These are phyloP conservation scores for Oxystoma pomonae DNA, from an alignment of 2,888 invertebrate genomes.

Conservation along the genomic window DNA sequence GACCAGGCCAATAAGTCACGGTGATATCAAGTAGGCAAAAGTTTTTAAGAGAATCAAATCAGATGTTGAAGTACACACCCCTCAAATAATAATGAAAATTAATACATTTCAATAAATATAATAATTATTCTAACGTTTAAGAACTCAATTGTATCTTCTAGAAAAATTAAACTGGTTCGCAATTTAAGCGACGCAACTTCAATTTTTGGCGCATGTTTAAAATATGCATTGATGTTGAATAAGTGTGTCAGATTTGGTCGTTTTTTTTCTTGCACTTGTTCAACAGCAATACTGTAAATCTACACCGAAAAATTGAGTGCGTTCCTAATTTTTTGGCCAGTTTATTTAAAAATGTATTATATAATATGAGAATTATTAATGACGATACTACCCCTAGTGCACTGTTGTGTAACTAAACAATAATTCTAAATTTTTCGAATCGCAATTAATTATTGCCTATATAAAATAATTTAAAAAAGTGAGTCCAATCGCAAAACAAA, in stretches of 20 bases:
- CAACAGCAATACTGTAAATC: too few relatives aligned
- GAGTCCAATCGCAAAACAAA: conserved; percentile 16
- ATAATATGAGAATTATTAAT: conserved; percentile 30
- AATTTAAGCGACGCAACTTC: too few relatives aligned
- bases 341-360: conserved; percentile 29
- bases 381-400: conserved; percentile 37
- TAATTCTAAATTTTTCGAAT: conserved; percentile 42
- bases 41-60: conserved; percentile 44
- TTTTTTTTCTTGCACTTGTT: too few relatives aligned
- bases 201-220: too few relatives aligned
- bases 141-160: conserved; percentile 47
- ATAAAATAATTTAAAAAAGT: too few relatives aligned
- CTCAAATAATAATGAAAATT: conserved; percentile 40
- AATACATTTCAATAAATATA: conserved; percentile 46
- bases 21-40: conserved; percentile 50
- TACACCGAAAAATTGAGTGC: too few relatives aligned
- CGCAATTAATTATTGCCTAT: too few relatives aligned
- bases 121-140: conserved; percentile 28
- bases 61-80: conserved; percentile 40
- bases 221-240: too few relatives aligned
- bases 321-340: too few relatives aligned
- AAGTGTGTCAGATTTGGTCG: too few relatives aligned
- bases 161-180: conserved; percentile 32
- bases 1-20: conserved; percentile 52
- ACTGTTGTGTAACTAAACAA: conserved; percentile 39